A percentile compares a stretch with the other conserved stretches of the same genome.
phyloP scores from a whole-genome alignment of 2,797 vertebrate species.

The Pseudochirops corinnae region DNA sequence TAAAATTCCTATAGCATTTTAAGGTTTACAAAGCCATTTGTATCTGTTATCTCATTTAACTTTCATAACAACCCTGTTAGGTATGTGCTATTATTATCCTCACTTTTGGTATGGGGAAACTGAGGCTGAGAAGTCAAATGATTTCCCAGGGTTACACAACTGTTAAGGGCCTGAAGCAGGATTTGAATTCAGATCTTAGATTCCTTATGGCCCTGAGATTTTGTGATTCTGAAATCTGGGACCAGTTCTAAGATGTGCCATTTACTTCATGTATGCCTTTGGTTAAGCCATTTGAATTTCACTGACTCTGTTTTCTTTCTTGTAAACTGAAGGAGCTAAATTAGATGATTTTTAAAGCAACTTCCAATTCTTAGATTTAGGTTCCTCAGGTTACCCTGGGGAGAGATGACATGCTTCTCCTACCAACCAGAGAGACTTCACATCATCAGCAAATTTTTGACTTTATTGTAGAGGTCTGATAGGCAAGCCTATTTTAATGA shows the following conservation, averaged over 20 bases:
- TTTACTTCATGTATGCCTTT: not conserved
- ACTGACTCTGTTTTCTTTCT: not conserved
- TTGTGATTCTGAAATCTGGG: not conserved
- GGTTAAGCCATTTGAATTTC: not conserved
- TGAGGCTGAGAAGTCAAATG: not conserved
- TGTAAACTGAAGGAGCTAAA: not conserved
- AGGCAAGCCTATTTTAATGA: not conserved
- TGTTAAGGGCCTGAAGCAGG: not conserved
- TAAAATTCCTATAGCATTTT: not conserved
- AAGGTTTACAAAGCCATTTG: not conserved
- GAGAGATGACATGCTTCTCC: not conserved
- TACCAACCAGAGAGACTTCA: not conserved
- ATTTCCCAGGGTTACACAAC: not conserved
- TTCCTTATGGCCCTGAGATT: not conserved
- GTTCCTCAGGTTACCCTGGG: not conserved
- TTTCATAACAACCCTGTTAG: not conserved
- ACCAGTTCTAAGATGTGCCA: not conserved
- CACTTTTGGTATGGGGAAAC: not conserved
- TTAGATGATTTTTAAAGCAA: not conserved
- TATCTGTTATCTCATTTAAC: not conserved
- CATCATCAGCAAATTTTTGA: not conserved
- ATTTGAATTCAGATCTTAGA: not conserved
- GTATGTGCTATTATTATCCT: not conserved
- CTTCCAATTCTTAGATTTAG: not conserved
- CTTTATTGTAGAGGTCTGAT: not conserved